Conservation (phyloP, 2,113 vertebrate genomes). For the Anser cygnoides region DNA sequence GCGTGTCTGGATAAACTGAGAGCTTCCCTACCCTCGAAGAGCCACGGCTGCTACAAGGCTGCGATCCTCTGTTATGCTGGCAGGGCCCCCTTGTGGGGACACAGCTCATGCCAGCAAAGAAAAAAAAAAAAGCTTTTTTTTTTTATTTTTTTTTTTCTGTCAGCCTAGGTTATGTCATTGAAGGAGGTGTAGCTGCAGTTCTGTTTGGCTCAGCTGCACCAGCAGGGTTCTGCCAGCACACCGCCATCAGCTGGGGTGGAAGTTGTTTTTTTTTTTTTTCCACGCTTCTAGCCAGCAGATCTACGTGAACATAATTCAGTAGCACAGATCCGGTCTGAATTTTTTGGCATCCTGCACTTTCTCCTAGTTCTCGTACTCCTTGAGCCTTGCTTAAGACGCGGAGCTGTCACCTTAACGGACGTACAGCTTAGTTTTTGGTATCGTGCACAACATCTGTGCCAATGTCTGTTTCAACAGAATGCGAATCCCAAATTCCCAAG, state of each 20-base stretch:
- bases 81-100: conserved; percentile 48
- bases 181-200: conserved; percentile 49
- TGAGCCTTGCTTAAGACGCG: not conserved
- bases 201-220: conserved; percentile 41
- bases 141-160: not conserved
- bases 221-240: conserved; percentile 5
- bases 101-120: not conserved
- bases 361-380: not conserved
- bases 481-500: not conserved
- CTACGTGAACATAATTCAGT: not conserved
- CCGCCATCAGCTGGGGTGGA: not conserved
- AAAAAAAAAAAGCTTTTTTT: not conserved
- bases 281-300: not conserved
- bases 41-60: not conserved
- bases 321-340: not conserved
- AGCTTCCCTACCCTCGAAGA: not conserved
- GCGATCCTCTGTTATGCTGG: not conserved
- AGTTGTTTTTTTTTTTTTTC: not conserved
- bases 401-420: not conserved
- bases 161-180: conserved; percentile 48
- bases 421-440: not conserved
- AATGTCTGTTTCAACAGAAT: not conserved
- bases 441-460: not conserved
- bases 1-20: not conserved
- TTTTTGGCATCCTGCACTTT: not conserved